A percentile compares a stretch with the other conserved stretches of the same genome.
These are phyloP conservation scores for Rutilus rutilus DNA, from an alignment of 2,113 vertebrate genomes.

Conservation along the genomic window DNA sequence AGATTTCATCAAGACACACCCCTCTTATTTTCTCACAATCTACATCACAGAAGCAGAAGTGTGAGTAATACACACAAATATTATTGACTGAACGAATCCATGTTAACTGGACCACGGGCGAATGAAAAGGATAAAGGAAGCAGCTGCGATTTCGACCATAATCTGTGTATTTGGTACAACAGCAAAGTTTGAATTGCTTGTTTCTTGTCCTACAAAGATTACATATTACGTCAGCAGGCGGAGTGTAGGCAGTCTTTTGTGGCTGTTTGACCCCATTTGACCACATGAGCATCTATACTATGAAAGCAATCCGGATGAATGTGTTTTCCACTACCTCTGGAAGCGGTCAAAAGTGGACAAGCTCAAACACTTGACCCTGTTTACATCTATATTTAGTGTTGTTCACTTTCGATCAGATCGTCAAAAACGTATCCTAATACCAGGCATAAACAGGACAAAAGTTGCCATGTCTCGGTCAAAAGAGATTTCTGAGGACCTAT, in stretches of 20 bases:
- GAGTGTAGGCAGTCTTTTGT: too few relatives aligned
- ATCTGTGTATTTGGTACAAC: not conserved
- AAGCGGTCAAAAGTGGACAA: not conserved
- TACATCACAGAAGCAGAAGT: too few relatives aligned
- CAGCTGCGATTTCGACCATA: not conserved
- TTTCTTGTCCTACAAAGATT: not conserved
- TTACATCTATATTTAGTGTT: not conserved
- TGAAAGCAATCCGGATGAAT: not conserved
- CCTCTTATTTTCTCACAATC: too few relatives aligned
- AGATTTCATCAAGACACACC: too few relatives aligned
- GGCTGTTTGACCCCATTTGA: too few relatives aligned
- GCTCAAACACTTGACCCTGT: not conserved
- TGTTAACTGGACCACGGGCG: not conserved
- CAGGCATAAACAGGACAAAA: not conserved
- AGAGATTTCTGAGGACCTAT: not conserved
- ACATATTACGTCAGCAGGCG: too few relatives aligned
- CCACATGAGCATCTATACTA: too few relatives aligned
- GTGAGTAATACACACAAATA: too few relatives aligned
- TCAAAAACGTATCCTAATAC: not conserved
- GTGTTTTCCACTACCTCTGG: not conserved
- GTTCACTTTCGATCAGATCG: not conserved
- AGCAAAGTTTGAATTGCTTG: not conserved
- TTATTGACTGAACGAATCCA: not conserved
- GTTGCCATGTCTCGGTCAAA: not conserved
- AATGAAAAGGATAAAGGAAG: not conserved